Conservation (phyloP, 2,113 vertebrate species). For the Otolemur garnettii region DNA sequence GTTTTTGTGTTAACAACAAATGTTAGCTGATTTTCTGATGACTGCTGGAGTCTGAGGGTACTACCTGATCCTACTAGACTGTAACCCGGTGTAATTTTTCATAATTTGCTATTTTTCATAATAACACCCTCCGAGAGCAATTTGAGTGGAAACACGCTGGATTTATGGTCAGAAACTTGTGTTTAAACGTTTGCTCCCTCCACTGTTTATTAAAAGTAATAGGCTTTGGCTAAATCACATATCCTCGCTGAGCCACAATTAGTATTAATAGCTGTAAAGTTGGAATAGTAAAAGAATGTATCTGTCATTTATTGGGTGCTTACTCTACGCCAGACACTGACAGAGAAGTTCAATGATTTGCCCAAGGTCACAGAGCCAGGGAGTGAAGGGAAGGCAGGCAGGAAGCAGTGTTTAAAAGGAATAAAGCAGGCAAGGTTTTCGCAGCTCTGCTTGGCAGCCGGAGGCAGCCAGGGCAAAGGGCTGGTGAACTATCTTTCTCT, state of each 20-base stretch:
- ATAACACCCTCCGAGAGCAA: slow-evolving; percentile 49
- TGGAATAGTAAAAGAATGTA: background rate
- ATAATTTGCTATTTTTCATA: slow-evolving; percentile 72
- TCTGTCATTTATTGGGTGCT: background rate
- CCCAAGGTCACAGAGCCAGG: background rate
- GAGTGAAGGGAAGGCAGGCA: background rate
- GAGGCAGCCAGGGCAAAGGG: background rate
- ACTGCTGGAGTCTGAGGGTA: slow-evolving; percentile 39
- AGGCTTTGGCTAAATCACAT: slow-evolving; percentile 38
- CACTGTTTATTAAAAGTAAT: slow-evolving; percentile 70
- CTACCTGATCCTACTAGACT: slow-evolving; percentile 36
- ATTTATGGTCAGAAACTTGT: slow-evolving; percentile 65
- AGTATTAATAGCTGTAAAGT: slow-evolving; percentile 52
- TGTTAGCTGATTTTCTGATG: slow-evolving; percentile 72
- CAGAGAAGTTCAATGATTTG: background rate
- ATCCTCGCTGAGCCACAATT: slow-evolving; percentile 56
- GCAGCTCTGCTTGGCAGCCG: background rate
- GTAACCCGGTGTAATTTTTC: slow-evolving; percentile 63
- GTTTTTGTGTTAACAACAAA: slow-evolving; percentile 76
- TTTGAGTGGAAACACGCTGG: slow-evolving; percentile 41
- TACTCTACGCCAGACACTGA: background rate
- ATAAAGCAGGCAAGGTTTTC: background rate
- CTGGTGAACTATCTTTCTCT: background rate
- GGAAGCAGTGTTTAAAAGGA: background rate
- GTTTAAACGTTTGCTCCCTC: slow-evolving; percentile 37